Conservation (phyloP, 2,888 invertebrate species). For the Chymomyza fuscimana region DNA sequence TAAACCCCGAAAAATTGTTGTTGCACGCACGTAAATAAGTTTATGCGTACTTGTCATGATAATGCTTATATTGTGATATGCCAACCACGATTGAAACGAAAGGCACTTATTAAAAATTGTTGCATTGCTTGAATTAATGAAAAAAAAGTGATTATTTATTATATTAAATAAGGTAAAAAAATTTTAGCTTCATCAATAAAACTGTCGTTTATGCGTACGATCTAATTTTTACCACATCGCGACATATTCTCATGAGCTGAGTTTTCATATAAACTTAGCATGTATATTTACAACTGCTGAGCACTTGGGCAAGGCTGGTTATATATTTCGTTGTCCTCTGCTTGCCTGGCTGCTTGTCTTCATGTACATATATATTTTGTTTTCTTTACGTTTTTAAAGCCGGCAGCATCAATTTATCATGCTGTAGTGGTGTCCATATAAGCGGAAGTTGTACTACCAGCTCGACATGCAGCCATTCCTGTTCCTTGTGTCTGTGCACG, state of each 20-base stretch:
- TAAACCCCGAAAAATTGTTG: background rate
- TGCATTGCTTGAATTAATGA: too few species aligned
- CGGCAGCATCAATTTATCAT: slow-evolving; percentile 67
- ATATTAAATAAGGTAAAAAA: too few species aligned
- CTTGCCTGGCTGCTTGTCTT: background rate
- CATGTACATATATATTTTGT: background rate
- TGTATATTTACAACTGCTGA: background rate
- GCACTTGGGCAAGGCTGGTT: background rate
- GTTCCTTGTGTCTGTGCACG: slow-evolving; percentile 30
- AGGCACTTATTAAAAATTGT: too few species aligned
- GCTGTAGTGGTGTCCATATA: slow-evolving; percentile 66
- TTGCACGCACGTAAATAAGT: background rate
- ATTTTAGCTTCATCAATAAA: too few species aligned
- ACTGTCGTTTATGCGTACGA: too few species aligned
- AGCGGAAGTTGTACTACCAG: slow-evolving; percentile 62
- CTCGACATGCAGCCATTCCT: slow-evolving; percentile 45
- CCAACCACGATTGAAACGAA: too few species aligned
- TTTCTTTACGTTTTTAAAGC: slow-evolving; percentile 44
- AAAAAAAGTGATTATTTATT: too few species aligned
- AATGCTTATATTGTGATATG: background rate
- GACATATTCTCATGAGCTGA: background rate
- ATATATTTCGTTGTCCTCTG: slow-evolving; percentile 18
- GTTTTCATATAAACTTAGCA: background rate
- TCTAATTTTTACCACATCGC: background rate
- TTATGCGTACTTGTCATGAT: background rate